These are phyloP conservation scores for Petrosia ficiformis DNA, from an alignment of 37 sponge, comb jelly and placozoan genomes.

Conservation along the genomic window DNA sequence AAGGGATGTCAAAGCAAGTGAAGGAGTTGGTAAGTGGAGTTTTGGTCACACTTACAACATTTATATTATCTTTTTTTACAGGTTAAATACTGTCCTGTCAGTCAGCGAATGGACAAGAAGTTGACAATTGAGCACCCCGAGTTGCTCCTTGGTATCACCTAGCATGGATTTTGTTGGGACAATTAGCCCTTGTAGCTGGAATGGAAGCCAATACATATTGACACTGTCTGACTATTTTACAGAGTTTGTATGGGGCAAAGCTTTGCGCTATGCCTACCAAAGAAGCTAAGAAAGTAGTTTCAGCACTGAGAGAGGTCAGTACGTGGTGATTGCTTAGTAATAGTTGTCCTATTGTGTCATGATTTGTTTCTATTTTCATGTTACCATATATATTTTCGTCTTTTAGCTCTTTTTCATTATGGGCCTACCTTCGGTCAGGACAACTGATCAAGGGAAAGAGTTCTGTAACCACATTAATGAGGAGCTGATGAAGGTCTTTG, in stretches of 20 bases:
- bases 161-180: not conserved
- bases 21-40: not conserved
- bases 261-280: slow-evolving; percentile 18
- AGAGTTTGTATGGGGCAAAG: slow-evolving; percentile 4
- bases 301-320: not conserved
- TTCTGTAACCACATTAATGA: slow-evolving; percentile 32
- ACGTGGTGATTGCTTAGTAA: no score
- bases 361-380: not conserved
- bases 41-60: not conserved
- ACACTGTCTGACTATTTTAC: slow-evolving; percentile 19
- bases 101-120: not conserved
- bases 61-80: not conserved
- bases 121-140: not conserved
- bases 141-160: not conserved
- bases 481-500: slow-evolving; percentile 27
- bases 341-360: not conserved
- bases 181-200: not conserved
- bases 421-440: slow-evolving; percentile 50
- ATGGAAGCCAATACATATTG: slow-evolving; percentile 12
- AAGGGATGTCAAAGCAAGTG: not conserved
- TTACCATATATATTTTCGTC: no score
- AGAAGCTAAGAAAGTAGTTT: not conserved
- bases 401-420: no score
- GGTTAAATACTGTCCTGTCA: not conserved
- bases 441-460: slow-evolving; percentile 53